phyloP scores from a whole-genome alignment of 2,888 invertebrate species.

The Ligdia adustata region DNA sequence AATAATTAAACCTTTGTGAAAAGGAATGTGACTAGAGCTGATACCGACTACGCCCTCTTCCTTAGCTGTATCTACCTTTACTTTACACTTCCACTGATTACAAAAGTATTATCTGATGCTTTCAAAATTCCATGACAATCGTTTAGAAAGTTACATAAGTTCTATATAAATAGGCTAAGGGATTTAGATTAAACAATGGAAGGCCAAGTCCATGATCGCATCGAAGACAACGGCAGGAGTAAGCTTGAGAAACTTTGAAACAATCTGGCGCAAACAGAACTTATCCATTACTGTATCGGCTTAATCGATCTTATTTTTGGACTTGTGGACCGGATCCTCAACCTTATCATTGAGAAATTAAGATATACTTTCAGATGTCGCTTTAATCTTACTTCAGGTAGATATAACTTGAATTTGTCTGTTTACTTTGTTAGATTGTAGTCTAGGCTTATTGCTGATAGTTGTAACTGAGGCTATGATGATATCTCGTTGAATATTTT shows the following conservation, averaged over 20 bases:
- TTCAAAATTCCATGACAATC: conserved; percentile 10
- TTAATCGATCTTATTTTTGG: conserved; percentile 47
- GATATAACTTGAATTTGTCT: conserved; percentile 11
- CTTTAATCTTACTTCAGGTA: conserved; percentile 5
- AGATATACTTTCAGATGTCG: not conserved
- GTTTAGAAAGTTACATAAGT: conserved; percentile 4
- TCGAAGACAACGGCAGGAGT: conserved; percentile 42
- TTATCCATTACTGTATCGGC: conserved; percentile 57
- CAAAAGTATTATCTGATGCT: too few species aligned
- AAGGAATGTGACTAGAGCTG: too few species aligned
- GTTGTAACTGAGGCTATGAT: conserved; percentile 11
- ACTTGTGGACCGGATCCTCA: not conserved
- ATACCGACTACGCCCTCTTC: too few species aligned
- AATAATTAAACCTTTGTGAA: too few species aligned
- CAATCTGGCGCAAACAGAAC: conserved; percentile 56
- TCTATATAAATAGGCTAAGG: conserved; percentile 12
- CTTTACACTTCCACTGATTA: too few species aligned
- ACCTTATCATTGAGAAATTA: not conserved
- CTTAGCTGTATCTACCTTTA: too few species aligned
- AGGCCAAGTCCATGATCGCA: conserved; percentile 33
- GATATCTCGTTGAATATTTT: conserved; percentile 1
- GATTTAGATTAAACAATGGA: conserved; percentile 32
- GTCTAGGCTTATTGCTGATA: conserved; percentile 23
- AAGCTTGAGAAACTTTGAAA: conserved; percentile 43
- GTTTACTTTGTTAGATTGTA: conserved; percentile 27